These are phyloP conservation scores for Eupithecia tripunctaria DNA, from an alignment of 2,888 invertebrate species.

Conservation along the genomic window DNA sequence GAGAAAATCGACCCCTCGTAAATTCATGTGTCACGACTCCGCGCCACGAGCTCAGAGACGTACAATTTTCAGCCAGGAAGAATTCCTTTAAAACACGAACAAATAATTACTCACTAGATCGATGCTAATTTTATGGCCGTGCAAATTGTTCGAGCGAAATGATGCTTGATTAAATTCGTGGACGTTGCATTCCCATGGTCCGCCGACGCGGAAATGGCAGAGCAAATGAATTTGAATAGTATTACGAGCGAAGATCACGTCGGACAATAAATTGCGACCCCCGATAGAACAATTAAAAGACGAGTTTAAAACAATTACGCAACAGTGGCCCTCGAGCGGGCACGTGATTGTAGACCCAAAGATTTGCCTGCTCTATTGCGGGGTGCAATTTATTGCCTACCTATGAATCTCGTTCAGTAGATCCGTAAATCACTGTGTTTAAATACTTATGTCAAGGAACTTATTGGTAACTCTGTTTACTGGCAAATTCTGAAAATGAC, in stretches of 20 bases:
- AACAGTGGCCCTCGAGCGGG: slow-evolving; percentile 73
- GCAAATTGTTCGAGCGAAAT: slow-evolving; percentile 61
- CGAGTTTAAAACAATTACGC: slow-evolving; percentile 84
- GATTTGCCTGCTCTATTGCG: slow-evolving; percentile 38
- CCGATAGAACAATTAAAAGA: slow-evolving; percentile 85
- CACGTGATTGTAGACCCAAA: slow-evolving; percentile 69
- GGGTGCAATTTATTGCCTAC: slow-evolving; percentile 28
- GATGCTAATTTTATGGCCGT: slow-evolving; percentile 62
- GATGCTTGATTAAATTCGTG: slow-evolving; percentile 76
- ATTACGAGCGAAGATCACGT: slow-evolving; percentile 79
- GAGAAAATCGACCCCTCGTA: slow-evolving; percentile 9
- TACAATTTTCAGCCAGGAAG: not conserved
- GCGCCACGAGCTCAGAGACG: not conserved
- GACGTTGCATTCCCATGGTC: slow-evolving; percentile 75
- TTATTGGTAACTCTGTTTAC: not conserved
- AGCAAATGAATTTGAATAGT: slow-evolving; percentile 78
- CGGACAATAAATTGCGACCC: slow-evolving; percentile 78
- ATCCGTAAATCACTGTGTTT: not conserved
- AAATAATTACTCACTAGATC: slow-evolving; percentile 39
- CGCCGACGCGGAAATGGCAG: slow-evolving; percentile 78
- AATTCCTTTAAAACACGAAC: slow-evolving; percentile 16
- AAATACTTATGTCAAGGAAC: not conserved
- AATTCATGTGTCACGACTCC: slow-evolving; percentile 13
- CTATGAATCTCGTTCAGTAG: slow-evolving; percentile 15
- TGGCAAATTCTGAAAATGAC: not conserved